Conservation (phyloP, 2,797 vertebrate genomes). For the Buphagus erythrorhynchus region DNA sequence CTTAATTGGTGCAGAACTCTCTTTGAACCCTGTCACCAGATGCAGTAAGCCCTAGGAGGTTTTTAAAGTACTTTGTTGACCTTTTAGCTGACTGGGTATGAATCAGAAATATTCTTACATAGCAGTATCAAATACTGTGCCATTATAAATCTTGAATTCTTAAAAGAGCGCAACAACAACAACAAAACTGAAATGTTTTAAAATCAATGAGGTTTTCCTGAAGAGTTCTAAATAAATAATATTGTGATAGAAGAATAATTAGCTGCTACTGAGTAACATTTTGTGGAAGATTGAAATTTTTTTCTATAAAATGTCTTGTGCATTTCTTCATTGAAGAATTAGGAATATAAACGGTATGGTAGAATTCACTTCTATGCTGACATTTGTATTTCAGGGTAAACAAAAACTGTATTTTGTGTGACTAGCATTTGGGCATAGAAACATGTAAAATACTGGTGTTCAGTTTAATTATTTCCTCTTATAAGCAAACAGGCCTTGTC, state of each 20-base stretch:
- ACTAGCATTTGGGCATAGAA: background rate
- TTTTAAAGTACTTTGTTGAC: background rate
- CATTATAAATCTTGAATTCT: background rate
- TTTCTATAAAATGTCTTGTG: background rate
- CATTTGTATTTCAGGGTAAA: background rate
- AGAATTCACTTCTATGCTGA: background rate
- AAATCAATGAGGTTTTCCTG: background rate
- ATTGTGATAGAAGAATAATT: background rate
- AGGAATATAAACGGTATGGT: background rate
- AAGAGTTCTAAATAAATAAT: background rate
- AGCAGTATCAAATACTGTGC: background rate
- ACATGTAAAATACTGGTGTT: background rate
- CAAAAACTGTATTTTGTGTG: background rate
- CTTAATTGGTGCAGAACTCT: background rate
- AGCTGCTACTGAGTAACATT: background rate
- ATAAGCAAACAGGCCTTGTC: background rate
- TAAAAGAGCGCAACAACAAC: background rate
- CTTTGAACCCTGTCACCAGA: background rate
- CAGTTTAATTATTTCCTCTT: conserved; percentile 7
- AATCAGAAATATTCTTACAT: background rate
- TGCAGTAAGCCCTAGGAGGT: background rate
- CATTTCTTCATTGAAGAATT: background rate
- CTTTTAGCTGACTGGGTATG: background rate
- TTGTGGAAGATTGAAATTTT: background rate
- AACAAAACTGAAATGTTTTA: background rate